Evolutionary conservation across 1,140 invertebrate species (phyloP).

Genomic region (Drosophila ercepeae): DNA sequence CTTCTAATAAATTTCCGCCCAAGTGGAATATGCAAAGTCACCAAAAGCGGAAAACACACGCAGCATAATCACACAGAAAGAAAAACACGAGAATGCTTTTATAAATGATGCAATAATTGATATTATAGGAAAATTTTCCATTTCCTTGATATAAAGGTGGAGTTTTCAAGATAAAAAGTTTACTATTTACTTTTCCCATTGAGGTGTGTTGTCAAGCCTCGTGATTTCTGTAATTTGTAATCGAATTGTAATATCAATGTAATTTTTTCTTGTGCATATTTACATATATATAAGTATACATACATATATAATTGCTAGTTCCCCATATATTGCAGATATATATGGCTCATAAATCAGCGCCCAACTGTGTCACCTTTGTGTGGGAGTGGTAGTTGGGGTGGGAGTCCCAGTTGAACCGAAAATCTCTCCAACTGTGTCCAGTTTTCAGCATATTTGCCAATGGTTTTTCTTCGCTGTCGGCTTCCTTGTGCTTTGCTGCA

Average conservation of each 20-base stretch:
- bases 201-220: not conserved
- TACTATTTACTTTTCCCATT: too few relatives aligned
- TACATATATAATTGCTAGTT: conserved; percentile 18
- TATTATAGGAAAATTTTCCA: not conserved
- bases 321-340: conserved; percentile 38
- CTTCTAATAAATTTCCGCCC: conserved; percentile 71
- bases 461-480: conserved; percentile 42
- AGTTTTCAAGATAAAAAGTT: too few relatives aligned
- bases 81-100: conserved; percentile 1
- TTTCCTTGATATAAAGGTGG: not conserved
- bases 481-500: conserved; percentile 29
- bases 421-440: conserved; percentile 19
- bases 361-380: conserved; percentile 37
- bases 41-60: conserved; percentile 40
- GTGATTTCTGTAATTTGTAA: not conserved
- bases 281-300: conserved; percentile 9
- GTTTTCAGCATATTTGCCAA: conserved; percentile 65
- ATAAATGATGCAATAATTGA: not conserved
- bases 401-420: conserved; percentile 4
- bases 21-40: conserved; percentile 73
- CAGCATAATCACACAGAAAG: conserved; percentile 12
- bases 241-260: too few relatives aligned
- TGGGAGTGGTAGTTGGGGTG: conserved; percentile 8
- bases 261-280: not conserved
- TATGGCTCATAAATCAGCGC: conserved; percentile 60